phyloP scores from a whole-genome alignment of 2,797 vertebrate species.

The Gadopsis bispinosus region DNA sequence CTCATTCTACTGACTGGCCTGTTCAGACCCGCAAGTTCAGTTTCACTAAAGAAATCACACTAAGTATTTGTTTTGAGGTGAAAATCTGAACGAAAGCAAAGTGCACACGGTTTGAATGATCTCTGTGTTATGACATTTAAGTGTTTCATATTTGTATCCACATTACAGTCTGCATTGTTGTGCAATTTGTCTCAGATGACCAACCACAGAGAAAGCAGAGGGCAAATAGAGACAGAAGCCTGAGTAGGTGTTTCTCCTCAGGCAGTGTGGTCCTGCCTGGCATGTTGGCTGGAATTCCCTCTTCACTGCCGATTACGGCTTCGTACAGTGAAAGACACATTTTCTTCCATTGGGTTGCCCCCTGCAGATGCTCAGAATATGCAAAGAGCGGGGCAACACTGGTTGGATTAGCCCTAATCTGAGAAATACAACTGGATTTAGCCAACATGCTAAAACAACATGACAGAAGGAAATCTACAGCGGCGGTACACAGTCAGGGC shows the following conservation, averaged over 20 bases:
- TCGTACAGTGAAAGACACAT: conserved; percentile 45
- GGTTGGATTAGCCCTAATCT: conserved; percentile 73
- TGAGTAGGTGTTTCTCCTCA: conserved; percentile 77
- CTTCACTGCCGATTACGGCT: conserved; percentile 58
- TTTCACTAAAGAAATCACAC: conserved; percentile 16
- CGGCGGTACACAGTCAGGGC: conserved; percentile 46
- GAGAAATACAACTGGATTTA: conserved; percentile 59
- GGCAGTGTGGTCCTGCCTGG: conserved; percentile 62
- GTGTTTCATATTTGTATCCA: conserved; percentile 59
- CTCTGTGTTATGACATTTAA: conserved; percentile 66
- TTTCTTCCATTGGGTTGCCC: conserved; percentile 56
- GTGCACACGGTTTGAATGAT: conserved; percentile 43
- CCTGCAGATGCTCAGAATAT: conserved; percentile 59
- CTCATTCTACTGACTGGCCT: conserved; percentile 3
- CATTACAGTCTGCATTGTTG: conserved; percentile 68
- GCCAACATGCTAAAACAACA: conserved; percentile 61
- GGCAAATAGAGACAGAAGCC: conserved; percentile 61
- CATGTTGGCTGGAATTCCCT: conserved; percentile 70
- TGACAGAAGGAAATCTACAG: conserved; percentile 56
- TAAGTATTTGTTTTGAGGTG: conserved; percentile 36
- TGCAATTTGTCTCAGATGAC: conserved; percentile 72
- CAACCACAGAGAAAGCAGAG: conserved; percentile 57
- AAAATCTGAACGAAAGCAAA: conserved; percentile 28
- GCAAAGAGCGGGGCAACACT: conserved; percentile 45
- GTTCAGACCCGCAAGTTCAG: conserved; percentile 11